These are phyloP conservation scores for Caenorhabditis angaria DNA, from an alignment of 2,888 invertebrate genomes.

Conservation along the genomic window DNA sequence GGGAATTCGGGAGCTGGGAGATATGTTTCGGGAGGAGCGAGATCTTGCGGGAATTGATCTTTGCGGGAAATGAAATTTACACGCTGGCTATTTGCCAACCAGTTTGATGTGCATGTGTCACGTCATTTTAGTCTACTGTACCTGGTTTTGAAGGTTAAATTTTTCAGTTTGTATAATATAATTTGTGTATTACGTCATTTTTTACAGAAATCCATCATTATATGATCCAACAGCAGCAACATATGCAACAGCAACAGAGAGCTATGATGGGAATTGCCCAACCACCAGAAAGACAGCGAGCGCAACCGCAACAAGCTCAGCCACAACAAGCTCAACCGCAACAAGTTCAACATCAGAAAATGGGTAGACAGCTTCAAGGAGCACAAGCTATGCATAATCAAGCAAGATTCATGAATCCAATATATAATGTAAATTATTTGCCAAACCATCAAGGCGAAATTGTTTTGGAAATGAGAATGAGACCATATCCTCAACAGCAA, in stretches of 20 bases:
- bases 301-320: background rate
- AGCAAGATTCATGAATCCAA: background rate
- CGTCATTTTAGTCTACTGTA: too few species aligned
- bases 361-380: background rate
- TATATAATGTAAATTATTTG: constrained; percentile 7
- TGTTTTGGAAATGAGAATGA: constrained; percentile 9
- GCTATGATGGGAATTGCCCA: background rate
- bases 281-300: background rate
- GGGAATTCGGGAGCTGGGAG: too few species aligned
- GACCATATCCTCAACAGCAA: background rate
- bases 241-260: too few species aligned
- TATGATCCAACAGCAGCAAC: background rate
- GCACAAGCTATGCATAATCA: background rate
- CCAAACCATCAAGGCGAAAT: constrained; percentile 8
- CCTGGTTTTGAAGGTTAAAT: too few species aligned
- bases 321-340: constrained; percentile 3
- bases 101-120: too few species aligned
- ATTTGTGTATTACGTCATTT: too few species aligned
- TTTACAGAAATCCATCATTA: too few species aligned
- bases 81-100: too few species aligned
- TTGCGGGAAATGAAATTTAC: too few species aligned
- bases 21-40: too few species aligned
- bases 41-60: too few species aligned
- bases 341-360: background rate
- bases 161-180: too few species aligned